phyloP scores from a whole-genome alignment of 1,140 invertebrate species.

The Aethina tumida region DNA sequence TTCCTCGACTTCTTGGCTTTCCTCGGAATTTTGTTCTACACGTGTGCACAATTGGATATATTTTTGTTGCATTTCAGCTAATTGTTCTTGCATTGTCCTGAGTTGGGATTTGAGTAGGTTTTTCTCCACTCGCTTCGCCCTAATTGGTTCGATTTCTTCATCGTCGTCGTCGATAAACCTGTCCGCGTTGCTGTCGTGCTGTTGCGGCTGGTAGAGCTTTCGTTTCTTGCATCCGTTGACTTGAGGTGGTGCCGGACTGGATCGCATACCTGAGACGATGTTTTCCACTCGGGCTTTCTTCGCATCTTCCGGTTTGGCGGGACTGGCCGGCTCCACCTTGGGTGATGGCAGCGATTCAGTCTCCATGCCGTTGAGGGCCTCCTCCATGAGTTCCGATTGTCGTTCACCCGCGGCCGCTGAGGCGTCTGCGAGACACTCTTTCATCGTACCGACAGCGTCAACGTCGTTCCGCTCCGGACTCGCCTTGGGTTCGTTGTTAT shows the following conservation, averaged over 20 bases:
- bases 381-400: conserved; percentile 43
- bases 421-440: conserved; percentile 45
- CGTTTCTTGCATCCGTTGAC: conserved; percentile 92
- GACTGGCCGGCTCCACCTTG: conserved; percentile 56
- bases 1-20: conserved; percentile 62
- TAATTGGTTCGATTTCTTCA: conserved; percentile 64
- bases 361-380: conserved; percentile 51
- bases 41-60: conserved; percentile 77
- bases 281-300: conserved; percentile 90
- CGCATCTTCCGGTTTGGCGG: conserved; percentile 51
- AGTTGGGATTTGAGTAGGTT: conserved; percentile 76
- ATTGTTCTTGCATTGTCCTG: conserved; percentile 76
- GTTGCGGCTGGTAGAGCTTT: conserved; percentile 93
- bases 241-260: conserved; percentile 60
- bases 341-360: conserved; percentile 62
- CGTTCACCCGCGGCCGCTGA: conserved; percentile 42
- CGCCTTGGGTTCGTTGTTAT: conserved; percentile 38
- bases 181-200: conserved; percentile 70
- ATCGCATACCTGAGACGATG: conserved; percentile 85
- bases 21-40: conserved; percentile 63
- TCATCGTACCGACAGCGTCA: conserved; percentile 53
- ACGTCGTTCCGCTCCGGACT: conserved; percentile 49
- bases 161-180: conserved; percentile 66
- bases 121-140: conserved; percentile 74
- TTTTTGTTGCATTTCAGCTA: conserved; percentile 83